Evolutionary conservation across 2,888 invertebrate genomes (phyloP).

Genomic region (Panzeria rudis): DNA sequence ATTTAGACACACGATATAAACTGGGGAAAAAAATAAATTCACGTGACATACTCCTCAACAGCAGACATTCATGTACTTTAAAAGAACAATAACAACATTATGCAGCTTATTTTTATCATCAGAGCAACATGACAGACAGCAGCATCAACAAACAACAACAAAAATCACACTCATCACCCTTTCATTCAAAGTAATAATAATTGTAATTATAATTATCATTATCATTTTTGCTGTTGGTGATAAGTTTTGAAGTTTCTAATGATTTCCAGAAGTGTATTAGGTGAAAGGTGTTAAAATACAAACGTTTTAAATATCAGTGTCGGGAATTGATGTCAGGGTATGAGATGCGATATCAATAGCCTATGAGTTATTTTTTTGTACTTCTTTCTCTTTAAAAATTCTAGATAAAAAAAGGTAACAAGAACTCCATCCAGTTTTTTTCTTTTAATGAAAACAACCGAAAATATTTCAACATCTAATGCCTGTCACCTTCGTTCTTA

Average conservation of each 20-base stretch:
- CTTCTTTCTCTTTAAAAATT: too few relatives aligned
- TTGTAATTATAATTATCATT: conserved; percentile 27
- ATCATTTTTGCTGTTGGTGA: not conserved
- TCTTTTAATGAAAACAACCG: not conserved
- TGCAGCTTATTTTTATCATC: conserved; percentile 7
- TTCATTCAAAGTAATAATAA: conserved; percentile 8
- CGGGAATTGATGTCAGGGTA: not conserved
- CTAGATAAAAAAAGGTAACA: too few relatives aligned
- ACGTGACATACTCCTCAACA: conserved; percentile 47
- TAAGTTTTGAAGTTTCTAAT: not conserved
- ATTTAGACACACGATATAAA: not conserved
- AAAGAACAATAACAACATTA: conserved; percentile 16
- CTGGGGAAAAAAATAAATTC: not conserved
- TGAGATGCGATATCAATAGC: too few relatives aligned
- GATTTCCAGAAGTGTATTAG: too few relatives aligned
- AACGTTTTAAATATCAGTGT: not conserved
- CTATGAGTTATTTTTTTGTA: too few relatives aligned
- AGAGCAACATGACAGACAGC: not conserved
- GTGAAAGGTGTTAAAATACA: not conserved
- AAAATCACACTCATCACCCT: not conserved
- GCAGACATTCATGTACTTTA: not conserved
- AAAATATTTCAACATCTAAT: not conserved
- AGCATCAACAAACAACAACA: not conserved
- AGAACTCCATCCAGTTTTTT: too few relatives aligned
- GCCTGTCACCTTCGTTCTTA: not conserved